Percentiles rank a stretch among this genome's conserved stretches.
These are phyloP conservation scores for Odocoileus virginianus DNA, from an alignment of 2,113 vertebrate species.

Conservation along the genomic window DNA sequence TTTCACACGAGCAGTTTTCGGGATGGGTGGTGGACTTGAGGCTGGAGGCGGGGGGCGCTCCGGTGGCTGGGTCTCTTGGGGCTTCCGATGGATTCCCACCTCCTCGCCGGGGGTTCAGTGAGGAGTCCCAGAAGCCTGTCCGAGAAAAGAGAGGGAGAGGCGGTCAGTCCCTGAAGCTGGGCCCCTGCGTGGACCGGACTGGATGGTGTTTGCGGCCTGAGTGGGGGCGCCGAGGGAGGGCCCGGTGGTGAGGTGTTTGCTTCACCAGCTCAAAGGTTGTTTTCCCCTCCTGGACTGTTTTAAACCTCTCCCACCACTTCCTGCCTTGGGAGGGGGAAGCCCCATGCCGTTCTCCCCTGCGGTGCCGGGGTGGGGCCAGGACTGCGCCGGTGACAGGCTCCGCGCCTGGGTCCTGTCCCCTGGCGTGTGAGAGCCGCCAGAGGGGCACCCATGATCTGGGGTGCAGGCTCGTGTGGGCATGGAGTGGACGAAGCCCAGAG, in stretches of 20 bases:
- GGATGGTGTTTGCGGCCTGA: not conserved
- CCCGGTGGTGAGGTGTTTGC: not conserved
- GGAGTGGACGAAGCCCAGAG: not conserved
- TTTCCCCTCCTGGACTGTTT: conserved; percentile 1
- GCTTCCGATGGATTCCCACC: conserved; percentile 1
- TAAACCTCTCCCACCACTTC: conserved; percentile 64
- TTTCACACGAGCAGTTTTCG: conserved; percentile 82
- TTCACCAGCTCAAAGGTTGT: not conserved
- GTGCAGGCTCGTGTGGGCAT: fast-evolving
- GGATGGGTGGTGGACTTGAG: conserved; percentile 50
- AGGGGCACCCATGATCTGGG: not conserved
- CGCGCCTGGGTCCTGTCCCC: not conserved
- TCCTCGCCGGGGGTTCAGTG: conserved; percentile 78
- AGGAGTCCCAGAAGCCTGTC: conserved; percentile 93
- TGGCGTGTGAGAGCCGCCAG: not conserved
- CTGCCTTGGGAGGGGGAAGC: conserved; percentile 60
- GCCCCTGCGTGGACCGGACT: fast-evolving
- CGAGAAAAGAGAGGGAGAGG: not conserved
- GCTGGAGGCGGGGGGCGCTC: conserved; percentile 24
- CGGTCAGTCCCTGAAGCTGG: not conserved
- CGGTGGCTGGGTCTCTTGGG: conserved; percentile 50
- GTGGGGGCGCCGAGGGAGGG: not conserved
- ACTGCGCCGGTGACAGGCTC: not conserved
- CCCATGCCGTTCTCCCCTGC: not conserved
- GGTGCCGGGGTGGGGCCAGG: not conserved